Evolutionary conservation across 2,113 vertebrate genomes (phyloP).

Genomic region (Corynorhinus townsendii): DNA sequence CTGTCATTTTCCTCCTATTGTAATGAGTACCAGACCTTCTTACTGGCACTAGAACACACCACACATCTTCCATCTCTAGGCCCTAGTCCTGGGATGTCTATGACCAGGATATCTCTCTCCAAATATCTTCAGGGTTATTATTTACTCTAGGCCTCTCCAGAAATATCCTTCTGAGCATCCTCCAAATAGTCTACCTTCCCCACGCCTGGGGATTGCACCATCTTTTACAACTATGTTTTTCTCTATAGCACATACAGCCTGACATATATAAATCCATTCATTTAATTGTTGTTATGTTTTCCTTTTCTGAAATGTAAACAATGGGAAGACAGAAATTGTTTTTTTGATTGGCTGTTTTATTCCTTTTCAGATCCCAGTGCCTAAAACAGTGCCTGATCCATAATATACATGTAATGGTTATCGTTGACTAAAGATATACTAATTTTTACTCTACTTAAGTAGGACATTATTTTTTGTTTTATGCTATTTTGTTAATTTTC

Average conservation of each 20-base stretch:
- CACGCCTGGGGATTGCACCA: neutral
- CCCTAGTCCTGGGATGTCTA: neutral
- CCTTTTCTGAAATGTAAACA: neutral
- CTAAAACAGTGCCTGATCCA: neutral
- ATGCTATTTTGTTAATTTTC: too few relatives aligned
- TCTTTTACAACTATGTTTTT: neutral
- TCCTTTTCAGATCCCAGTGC: neutral
- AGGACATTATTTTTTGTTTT: too few relatives aligned
- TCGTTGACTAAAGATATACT: neutral
- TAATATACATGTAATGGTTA: neutral
- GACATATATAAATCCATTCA: neutral
- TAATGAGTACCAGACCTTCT: neutral
- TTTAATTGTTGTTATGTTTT: neutral
- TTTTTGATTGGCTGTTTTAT: neutral
- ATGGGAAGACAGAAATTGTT: neutral
- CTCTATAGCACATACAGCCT: neutral
- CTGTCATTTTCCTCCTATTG: neutral
- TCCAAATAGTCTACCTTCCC: fast-evolving
- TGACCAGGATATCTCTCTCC: neutral
- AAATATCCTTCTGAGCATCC: neutral
- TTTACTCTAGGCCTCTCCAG: neutral
- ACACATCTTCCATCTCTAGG: neutral
- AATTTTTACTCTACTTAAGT: neutral
- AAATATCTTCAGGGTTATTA: neutral
- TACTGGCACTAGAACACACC: neutral